Base-by-base conservation (phyloP, 1,140 invertebrate species). In the Callitettix versicolor region DNA sequence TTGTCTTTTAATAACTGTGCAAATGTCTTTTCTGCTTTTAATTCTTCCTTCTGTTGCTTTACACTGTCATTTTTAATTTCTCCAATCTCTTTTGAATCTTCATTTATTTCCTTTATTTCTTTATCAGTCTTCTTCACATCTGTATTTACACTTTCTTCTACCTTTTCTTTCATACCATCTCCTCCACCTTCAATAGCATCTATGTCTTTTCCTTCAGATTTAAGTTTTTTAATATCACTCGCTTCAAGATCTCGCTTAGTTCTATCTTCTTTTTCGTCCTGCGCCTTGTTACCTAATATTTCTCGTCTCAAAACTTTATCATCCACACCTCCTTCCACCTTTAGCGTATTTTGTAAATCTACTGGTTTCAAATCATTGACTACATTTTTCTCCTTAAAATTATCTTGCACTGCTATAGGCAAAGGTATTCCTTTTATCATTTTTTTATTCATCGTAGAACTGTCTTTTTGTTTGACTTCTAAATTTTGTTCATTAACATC, bases 181-280 rank as follows among this genome's bases (percentile, higher is more conserved):
- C 20, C 24, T 3, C 11, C 17, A 3, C 30, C 53, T 47, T 38
- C 12, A 7, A 17, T 22, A 15, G 9, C 18, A 7, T 47, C 43
- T n/a, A n/a, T n/a, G 4, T 15, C 3, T 4, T 15, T 18, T 1
- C 17, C 24, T 14, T 18, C 20, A 12, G 12, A 22, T 11, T 49
- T n/a, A 12, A n/a, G 12, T 15, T 47, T 30, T 18, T 12, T 12
- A 30, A 4, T 30, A 4, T 44, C 34, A 9, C 15, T 42, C 40
- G 0, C 3, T 14, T 59, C 41, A n/a, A 58, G 24, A 21, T 65
- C 63, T 30, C 68, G 55, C 47, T 70, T 69, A 11, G 68, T 65
- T 46, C 67, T 62, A 18, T 65, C 62, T 41, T 64, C 61, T 54
- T 66, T 60, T 40, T 67, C 60, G 22, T 36, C 11, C n/a, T 46